Percentiles rank a stretch among this genome's conserved stretches.
Conservation (phyloP, 2,888 invertebrate species). For the Drosophila cracens region DNA sequence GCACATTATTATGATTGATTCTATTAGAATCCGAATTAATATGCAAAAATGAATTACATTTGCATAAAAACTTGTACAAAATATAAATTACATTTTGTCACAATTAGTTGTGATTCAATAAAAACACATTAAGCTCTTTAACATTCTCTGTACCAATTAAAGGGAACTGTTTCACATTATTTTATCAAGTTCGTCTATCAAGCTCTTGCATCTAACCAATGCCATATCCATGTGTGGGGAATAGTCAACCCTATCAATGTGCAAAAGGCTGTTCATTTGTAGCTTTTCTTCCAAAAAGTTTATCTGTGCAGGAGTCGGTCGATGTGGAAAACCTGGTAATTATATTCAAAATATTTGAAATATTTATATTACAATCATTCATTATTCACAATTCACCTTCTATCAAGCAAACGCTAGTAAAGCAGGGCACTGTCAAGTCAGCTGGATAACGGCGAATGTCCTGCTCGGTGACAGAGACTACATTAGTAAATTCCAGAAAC, state of each 20-base stretch:
- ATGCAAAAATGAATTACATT: constrained; percentile 3
- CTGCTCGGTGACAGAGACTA: constrained; percentile 15
- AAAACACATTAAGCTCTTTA: neutral
- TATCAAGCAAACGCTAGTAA: constrained; percentile 56
- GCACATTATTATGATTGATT: neutral
- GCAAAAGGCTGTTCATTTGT: constrained; percentile 24
- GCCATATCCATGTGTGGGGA: constrained; percentile 34
- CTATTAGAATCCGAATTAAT: neutral
- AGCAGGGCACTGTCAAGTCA: constrained; percentile 41
- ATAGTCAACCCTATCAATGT: constrained; percentile 52
- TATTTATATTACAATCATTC: neutral
- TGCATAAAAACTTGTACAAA: neutral
- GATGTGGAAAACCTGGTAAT: constrained; percentile 50
- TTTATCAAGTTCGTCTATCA: constrained; percentile 26
- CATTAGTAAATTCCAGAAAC: constrained; percentile 47
- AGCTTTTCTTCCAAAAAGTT: constrained; percentile 39
- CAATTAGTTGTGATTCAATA: neutral
- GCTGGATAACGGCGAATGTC: constrained; percentile 63
- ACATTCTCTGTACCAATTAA: neutral
- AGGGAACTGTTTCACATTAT: neutral
- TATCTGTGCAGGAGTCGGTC: constrained; percentile 37
- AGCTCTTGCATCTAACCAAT: constrained; percentile 22
- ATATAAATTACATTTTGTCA: too few species aligned
- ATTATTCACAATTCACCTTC: constrained; percentile 40
- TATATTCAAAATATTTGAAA: neutral